Base-by-base conservation (phyloP, 2,797 vertebrate genomes). In the Hozukius guyotensis region DNA sequence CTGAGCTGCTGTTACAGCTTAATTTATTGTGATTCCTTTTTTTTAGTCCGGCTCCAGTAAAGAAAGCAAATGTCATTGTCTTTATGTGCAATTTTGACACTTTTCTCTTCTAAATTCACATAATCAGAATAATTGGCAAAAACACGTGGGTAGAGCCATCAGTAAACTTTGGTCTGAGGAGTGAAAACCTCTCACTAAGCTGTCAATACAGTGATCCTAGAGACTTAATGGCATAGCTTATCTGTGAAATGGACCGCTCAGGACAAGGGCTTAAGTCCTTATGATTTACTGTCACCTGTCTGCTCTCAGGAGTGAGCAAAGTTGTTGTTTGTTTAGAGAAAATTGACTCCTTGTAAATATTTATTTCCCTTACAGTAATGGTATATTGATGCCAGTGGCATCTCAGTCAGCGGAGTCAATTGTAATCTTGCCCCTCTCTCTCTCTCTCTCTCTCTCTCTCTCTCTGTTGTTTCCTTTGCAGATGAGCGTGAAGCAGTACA, bases 401-500 rank as follows among this genome's bases (percentile, higher is more conserved):
- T 78, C 57, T 62, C 38, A 74, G 36, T 66, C 20, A 53, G 9
- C 4, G 1, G 6, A 70, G 57, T 36, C 12, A 25, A 0, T 65
- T 68, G 16, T 72, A 29, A 59, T 69, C 25, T 56, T 77, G 4
- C 63, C 29, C 8, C 31, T 31, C 31, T 31, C 27, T 29, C 27
- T 8, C 18, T 11, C 12, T 60, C 59, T n/a, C 56, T 57, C 25
- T 27, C 31, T 42, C 12, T 32, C 11, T 32, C 46, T 29, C 53
- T 49, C 46, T 8, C 9, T 53, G 14, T 64, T 84, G 67, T 72
- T 14, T 73, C 53, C 32, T 70, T 80, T 87, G 16, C 89, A 98
- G 97, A 98, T 94, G 98, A 99, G 87, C 96, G 98, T 67, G 98
- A 99, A 92, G 98, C 97, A 0, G 98, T 99, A 52, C 97, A 98